A percentile compares a stretch with the other conserved stretches of the same genome.
Evolutionary conservation across 2,888 invertebrate genomes (phyloP).

Genomic region (Altica lythri): DNA sequence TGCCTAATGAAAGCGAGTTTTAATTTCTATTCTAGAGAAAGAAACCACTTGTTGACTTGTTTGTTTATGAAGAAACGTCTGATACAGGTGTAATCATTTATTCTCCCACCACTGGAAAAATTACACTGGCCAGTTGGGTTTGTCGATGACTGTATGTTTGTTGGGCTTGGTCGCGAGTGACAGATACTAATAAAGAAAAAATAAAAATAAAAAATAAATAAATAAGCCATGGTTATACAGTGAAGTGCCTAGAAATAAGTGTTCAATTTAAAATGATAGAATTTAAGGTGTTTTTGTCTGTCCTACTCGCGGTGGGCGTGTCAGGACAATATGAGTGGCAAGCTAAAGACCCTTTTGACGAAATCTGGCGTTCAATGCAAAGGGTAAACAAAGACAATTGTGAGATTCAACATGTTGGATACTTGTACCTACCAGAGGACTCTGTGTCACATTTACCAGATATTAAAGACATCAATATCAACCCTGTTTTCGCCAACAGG

Average conservation of each 20-base stretch:
- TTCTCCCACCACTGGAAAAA: constrained; percentile 1
- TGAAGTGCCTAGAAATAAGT: not conserved
- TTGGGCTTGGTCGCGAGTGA: constrained; percentile 6
- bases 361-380: constrained; percentile 82
- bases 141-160: constrained; percentile 15
- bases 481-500: constrained; percentile 92
- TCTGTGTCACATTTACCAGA: constrained; percentile 90
- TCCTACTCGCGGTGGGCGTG: constrained; percentile 53
- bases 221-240: constrained; percentile 9
- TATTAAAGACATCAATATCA: constrained; percentile 91
- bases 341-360: constrained; percentile 85
- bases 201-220: constrained; percentile 9
- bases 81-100: constrained; percentile 7
- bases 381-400: constrained; percentile 88
- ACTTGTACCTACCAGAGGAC: constrained; percentile 82
- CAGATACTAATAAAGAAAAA: not conserved
- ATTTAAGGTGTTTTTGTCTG: constrained; percentile 6
- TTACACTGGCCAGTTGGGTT: not conserved
- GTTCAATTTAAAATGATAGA: constrained; percentile 6
- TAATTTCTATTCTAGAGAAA: constrained; percentile 4
- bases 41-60: constrained; percentile 36
- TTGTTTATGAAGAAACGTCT: constrained; percentile 19
- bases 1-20: not conserved
- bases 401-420: constrained; percentile 80
- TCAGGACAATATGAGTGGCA: constrained; percentile 93